phyloP scores from a whole-genome alignment of 2,797 vertebrate genomes.

The Siniperca obscura region DNA sequence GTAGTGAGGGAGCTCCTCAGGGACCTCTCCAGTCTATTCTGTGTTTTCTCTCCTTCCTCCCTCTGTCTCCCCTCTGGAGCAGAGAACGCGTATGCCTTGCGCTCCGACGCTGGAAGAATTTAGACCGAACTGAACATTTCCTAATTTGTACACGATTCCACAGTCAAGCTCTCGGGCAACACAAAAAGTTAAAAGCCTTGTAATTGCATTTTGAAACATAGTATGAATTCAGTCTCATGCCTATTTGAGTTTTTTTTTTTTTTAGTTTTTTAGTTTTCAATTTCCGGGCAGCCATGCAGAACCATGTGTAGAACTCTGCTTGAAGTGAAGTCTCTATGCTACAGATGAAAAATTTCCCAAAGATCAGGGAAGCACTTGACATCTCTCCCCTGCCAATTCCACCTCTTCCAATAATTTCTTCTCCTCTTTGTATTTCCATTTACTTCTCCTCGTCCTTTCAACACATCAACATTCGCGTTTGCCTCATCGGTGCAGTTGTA shows the following conservation, averaged over 20 bases:
- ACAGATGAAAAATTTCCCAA: conserved; percentile 39
- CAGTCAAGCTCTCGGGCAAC: conserved; percentile 24
- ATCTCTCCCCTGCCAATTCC: conserved; percentile 14
- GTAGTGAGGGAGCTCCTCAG: conserved; percentile 28
- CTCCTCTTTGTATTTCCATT: conserved; percentile 16
- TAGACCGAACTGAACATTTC: conserved; percentile 1
- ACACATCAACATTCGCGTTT: neutral
- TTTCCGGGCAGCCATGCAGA: conserved; percentile 55
- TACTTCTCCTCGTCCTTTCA: neutral
- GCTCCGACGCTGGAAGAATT: conserved; percentile 16
- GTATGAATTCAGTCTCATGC: conserved; percentile 42
- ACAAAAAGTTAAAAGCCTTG: conserved; percentile 51
- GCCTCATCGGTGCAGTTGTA: neutral
- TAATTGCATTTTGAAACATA: conserved; percentile 63
- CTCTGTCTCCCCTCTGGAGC: conserved; percentile 26
- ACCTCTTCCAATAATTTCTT: conserved; percentile 22
- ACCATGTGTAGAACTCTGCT: conserved; percentile 27
- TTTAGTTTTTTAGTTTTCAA: conserved; percentile 47
- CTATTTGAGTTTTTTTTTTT: conserved; percentile 19
- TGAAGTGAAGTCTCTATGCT: conserved; percentile 30
- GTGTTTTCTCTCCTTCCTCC: conserved; percentile 30
- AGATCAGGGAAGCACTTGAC: conserved; percentile 20
- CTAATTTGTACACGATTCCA: conserved; percentile 55
- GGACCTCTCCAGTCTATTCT: conserved; percentile 41
- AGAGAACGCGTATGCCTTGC: neutral